phyloP scores from a whole-genome alignment of 2,797 vertebrate species.

The Pangasius larnaudii region DNA sequence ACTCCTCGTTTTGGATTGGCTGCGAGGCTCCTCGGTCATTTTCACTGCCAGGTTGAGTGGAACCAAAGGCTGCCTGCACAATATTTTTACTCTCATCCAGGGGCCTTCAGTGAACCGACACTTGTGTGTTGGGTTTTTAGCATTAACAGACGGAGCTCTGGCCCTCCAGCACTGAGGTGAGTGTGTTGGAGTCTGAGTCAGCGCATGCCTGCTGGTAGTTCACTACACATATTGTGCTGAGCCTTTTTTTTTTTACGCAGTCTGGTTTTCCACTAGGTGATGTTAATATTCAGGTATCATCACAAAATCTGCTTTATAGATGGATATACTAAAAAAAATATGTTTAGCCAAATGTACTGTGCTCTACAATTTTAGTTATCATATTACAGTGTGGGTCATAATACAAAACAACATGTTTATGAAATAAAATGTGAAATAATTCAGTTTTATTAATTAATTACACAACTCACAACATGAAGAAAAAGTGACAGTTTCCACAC shows the following conservation, averaged over 20 bases:
- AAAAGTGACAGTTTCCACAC: neutral
- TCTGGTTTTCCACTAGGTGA: constrained; percentile 25
- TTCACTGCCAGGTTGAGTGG: constrained; percentile 45
- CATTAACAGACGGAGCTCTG: constrained; percentile 69
- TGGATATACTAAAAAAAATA: neutral
- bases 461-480: neutral
- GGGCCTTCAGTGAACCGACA: constrained; percentile 64
- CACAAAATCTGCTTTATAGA: constrained; percentile 40
- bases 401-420: neutral
- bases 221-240: constrained; percentile 61
- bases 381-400: neutral
- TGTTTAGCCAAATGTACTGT: neutral
- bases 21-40: constrained; percentile 61
- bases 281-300: constrained; percentile 55
- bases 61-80: constrained; percentile 61
- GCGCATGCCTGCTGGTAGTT: constrained; percentile 62
- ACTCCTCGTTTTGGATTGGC: constrained; percentile 60
- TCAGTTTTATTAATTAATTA: neutral
- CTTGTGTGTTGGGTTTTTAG: constrained; percentile 67
- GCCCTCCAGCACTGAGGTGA: constrained; percentile 69
- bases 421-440: neutral
- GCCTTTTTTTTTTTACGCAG: constrained; percentile 8
- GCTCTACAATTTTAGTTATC: neutral
- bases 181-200: constrained; percentile 63
- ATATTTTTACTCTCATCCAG: constrained; percentile 48